These are phyloP conservation scores for Holocentrus rufus DNA, from an alignment of 2,797 vertebrate species.

Conservation along the genomic window DNA sequence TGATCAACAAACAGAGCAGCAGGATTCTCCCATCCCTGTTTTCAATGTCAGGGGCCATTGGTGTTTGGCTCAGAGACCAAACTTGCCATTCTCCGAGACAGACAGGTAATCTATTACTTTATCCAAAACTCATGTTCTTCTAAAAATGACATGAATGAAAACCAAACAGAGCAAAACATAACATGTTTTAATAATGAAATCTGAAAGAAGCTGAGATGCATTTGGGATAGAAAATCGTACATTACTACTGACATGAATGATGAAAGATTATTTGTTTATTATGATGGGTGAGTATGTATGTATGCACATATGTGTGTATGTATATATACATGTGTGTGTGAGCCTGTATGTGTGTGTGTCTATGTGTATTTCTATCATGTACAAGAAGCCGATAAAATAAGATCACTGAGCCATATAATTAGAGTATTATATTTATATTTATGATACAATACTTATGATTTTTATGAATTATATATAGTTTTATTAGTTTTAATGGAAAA, in stretches of 20 bases:
- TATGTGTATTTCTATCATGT: constrained; percentile 1
- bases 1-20: constrained; percentile 8
- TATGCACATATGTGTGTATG: too few species aligned
- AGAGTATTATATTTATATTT: too few species aligned
- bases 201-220: too few species aligned
- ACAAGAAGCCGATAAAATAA: not conserved
- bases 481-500: constrained; percentile 12
- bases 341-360: too few species aligned
- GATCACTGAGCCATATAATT: constrained; percentile 7
- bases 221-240: too few species aligned
- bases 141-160: not conserved
- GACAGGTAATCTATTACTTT: too few species aligned
- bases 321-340: too few species aligned
- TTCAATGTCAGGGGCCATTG: not conserved
- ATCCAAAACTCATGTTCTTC: not conserved
- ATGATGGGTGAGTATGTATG: too few species aligned
- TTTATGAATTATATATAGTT: constrained; percentile 29
- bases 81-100: not conserved
- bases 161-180: not conserved
- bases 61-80: not conserved
- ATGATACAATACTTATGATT: not conserved
- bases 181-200: too few species aligned
- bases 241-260: too few species aligned
- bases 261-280: too few species aligned
- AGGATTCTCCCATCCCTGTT: not conserved